phyloP scores from a whole-genome alignment of 2,113 vertebrate species.

The Corapipo altera region DNA sequence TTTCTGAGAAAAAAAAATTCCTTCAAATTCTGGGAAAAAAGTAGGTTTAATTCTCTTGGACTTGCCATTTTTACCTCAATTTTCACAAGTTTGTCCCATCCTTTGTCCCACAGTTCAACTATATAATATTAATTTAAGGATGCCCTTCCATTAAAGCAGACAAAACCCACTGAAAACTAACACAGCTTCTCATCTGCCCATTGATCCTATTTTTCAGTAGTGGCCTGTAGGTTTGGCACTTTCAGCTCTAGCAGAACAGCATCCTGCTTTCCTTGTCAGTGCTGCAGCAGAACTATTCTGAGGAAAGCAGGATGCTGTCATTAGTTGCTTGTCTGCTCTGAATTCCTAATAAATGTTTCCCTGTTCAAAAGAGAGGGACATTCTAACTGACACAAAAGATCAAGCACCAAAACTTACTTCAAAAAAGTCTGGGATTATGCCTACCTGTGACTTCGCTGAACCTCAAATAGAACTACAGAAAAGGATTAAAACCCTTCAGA shows the following conservation, averaged over 20 bases:
- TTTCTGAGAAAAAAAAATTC: background rate
- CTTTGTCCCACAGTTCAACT: background rate
- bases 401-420: background rate
- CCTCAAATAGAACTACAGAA: background rate
- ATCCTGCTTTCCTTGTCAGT: background rate
- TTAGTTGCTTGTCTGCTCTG: background rate
- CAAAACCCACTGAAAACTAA: background rate
- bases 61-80: background rate
- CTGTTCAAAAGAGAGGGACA: background rate
- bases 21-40: background rate
- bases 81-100: background rate
- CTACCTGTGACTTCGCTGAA: background rate
- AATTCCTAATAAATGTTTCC: background rate
- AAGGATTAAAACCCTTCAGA: background rate
- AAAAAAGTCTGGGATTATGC: background rate
- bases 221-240: background rate
- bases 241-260: background rate
- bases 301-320: background rate
- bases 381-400: background rate
- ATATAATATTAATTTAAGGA: background rate
- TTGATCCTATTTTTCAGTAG: background rate
- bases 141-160: background rate
- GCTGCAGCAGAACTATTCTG: background rate
- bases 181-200: background rate
- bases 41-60: background rate